phyloP scores from a whole-genome alignment of 64 coral and sea anemone species.

The Anthopleura sola region DNA sequence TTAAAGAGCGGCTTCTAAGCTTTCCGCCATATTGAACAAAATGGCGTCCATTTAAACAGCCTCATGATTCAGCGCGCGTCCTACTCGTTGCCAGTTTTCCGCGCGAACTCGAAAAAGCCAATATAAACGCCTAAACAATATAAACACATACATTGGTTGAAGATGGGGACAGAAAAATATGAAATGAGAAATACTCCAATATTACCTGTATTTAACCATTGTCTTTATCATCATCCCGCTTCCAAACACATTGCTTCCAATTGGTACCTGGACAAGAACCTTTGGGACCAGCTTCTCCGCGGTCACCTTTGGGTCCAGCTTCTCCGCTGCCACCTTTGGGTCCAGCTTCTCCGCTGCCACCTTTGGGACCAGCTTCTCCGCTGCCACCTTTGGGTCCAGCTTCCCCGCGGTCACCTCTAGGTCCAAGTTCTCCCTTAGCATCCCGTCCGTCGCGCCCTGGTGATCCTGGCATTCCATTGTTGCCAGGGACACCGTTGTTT shows the following conservation, averaged over 20 bases:
- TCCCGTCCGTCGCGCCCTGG: slow-evolving; percentile 12
- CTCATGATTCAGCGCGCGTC: too few species aligned
- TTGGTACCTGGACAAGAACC: not conserved
- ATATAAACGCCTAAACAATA: not conserved
- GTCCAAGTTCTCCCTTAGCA: not conserved
- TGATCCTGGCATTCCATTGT: not conserved
- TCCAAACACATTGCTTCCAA: slow-evolving; percentile 52
- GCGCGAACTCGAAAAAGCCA: not conserved
- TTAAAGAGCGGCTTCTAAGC: not conserved
- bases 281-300: not conserved
- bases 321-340: not conserved
- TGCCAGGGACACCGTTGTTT: not conserved
- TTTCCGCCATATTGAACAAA: not conserved
- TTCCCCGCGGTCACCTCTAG: not conserved
- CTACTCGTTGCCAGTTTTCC: too few species aligned
- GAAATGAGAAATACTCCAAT: not conserved
- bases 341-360: not conserved
- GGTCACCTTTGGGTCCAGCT: not conserved
- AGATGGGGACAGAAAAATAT: not conserved
- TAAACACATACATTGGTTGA: not conserved
- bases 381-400: not conserved
- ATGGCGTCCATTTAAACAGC: too few species aligned
- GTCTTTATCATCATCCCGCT: slow-evolving; percentile 10
- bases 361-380: not conserved
- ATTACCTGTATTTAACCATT: slow-evolving; percentile 26